phyloP scores from a whole-genome alignment of 2,888 invertebrate species.

The Cremastobaeus sp. region DNA sequence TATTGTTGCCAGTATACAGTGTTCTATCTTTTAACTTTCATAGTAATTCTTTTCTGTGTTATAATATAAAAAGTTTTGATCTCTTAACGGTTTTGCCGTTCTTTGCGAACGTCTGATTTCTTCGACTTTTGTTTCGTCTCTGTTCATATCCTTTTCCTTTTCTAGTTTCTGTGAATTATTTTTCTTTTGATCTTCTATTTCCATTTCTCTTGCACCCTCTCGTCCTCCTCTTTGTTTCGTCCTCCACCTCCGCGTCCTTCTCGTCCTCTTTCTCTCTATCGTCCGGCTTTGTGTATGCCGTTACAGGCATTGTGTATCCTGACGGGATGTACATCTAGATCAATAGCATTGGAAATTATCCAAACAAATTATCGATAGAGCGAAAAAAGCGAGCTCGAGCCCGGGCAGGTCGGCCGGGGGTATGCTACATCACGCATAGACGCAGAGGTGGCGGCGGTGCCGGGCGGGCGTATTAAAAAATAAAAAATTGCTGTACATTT shows the following conservation, averaged over 20 bases:
- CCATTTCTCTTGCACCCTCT: conserved; percentile 57
- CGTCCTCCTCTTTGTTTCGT: conserved; percentile 56
- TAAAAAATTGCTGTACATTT: conserved; percentile 79
- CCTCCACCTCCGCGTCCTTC: conserved; percentile 51
- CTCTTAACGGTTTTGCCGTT: no score
- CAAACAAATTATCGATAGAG: conserved; percentile 78
- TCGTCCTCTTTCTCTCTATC: conserved; percentile 56
- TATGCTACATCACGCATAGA: conserved; percentile 76
- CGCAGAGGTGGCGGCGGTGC: conserved; percentile 64
- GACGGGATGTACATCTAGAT: conserved; percentile 78
- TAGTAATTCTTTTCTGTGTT: no score
- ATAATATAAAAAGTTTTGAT: no score
- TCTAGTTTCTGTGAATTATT: no score
- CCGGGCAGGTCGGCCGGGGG: conserved; percentile 69
- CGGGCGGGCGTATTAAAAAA: conserved; percentile 75
- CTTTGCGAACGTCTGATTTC: no score
- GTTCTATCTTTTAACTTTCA: no score
- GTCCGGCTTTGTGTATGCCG: conserved; percentile 60
- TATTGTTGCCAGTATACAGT: no score
- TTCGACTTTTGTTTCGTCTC: no score
- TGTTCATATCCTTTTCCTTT: no score
- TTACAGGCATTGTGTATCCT: conserved; percentile 73
- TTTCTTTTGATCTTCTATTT: conserved; percentile 61
- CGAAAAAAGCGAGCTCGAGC: conserved; percentile 65
- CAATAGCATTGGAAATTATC: conserved; percentile 79